Evolutionary conservation across 2,888 invertebrate genomes (phyloP), one percentile per base, ranked within the genome.

Genomic region (Chirona hameri): DNA sequence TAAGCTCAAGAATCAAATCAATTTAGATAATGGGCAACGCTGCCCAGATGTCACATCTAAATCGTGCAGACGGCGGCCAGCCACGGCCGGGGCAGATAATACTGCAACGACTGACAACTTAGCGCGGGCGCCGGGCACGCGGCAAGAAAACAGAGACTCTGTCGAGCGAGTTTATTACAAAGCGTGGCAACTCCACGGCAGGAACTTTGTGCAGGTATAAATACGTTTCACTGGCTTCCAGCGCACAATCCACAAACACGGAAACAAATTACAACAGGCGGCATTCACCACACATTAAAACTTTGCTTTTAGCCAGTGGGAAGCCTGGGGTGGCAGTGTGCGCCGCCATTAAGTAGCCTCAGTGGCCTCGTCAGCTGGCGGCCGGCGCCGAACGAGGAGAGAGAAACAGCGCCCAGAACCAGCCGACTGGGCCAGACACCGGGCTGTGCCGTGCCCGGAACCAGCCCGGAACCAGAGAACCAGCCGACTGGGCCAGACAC

Each of bases 1-100:
- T 76, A 76, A 76, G 76, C 76, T n/a, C 76, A 46, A 27, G 46
- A 76, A 76, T 76, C 76, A 76, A 76, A 76, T 76, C 76, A 76
- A 76, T 76, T 76, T 76, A 76, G 76, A 76, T 76, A 76, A 76
- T 46, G 76, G 76, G 21, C 76, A 12, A 39, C 21, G 76, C 39
- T 10, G 76, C 7, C 76, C 76, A 46, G 76, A 76, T 76, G 76
- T 76, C 76, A 24, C 46, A 21, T 46, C 76, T 46, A 27, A 46
- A 46, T 76, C 24, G 21, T 24, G 14, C 27, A 24, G 39, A 24
- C 39, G 39, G 21, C 39, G 46, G 24, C 27, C 39, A 9, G 21
- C 10, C 65, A 27, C 31, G 29, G 10, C 65, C 27, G 65, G 65
- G n/a, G n/a, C 65, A 9, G 65, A 65, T 65, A 65, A 27, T 10